These are phyloP conservation scores for Trisateles emortualis DNA, from an alignment of 2,888 invertebrate genomes.

Conservation along the genomic window DNA sequence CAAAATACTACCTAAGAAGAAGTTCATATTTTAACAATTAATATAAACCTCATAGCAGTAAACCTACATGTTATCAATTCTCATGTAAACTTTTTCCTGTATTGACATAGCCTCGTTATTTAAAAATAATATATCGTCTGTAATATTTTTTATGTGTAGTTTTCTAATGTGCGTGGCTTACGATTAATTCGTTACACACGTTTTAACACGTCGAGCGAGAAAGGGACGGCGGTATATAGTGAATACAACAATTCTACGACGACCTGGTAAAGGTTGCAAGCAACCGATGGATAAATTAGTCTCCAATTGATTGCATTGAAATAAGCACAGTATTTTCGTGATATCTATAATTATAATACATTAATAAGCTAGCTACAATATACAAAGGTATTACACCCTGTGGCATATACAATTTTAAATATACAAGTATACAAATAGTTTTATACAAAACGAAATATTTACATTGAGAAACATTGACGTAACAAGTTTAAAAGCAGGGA, in stretches of 20 bases:
- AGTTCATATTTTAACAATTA: neutral
- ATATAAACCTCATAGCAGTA: neutral
- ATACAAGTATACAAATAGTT: conserved; percentile 15
- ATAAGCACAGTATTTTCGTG: neutral
- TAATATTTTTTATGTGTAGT: no score
- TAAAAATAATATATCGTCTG: neutral
- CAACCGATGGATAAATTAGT: no score
- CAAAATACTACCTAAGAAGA: neutral
- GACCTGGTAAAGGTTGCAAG: no score
- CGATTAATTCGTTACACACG: no score
- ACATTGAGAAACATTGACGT: conserved; percentile 12
- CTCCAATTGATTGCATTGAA: no score
- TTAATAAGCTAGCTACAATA: conserved; percentile 42
- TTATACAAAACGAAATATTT: conserved; percentile 18
- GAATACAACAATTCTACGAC: no score
- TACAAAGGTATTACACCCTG: conserved; percentile 31
- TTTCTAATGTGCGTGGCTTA: no score
- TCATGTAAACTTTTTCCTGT: neutral
- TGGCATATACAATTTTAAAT: conserved; percentile 30
- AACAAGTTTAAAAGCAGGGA: neutral
- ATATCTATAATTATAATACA: conserved; percentile 26
- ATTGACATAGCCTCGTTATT: neutral
- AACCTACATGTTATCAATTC: neutral
- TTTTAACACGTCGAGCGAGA: no score
- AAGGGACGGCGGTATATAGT: no score